These are phyloP conservation scores for Sisor rabdophorus DNA, from an alignment of 2,113 vertebrate genomes.

Conservation along the genomic window DNA sequence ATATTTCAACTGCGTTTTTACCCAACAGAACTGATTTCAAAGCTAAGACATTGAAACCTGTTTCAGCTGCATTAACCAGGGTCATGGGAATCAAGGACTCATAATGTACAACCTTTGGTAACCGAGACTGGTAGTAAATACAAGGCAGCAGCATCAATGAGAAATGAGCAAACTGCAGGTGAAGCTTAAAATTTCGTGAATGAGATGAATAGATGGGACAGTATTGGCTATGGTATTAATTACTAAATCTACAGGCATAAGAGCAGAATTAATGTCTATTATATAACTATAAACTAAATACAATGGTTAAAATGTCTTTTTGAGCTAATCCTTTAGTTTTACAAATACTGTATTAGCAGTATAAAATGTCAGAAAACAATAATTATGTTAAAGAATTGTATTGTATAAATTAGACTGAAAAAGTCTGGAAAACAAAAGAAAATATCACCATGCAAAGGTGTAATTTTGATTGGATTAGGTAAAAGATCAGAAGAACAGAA, in stretches of 20 bases:
- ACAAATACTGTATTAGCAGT: neutral
- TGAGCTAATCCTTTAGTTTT: neutral
- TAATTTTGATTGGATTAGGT: neutral
- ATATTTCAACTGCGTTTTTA: neutral
- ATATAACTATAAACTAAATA: neutral
- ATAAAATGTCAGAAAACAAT: neutral
- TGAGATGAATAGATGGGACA: constrained; percentile 24
- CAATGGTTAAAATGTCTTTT: neutral
- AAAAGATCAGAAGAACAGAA: neutral
- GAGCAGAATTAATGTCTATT: neutral
- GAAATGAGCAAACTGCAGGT: constrained; percentile 41
- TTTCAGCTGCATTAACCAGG: neutral
- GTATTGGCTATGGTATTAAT: neutral
- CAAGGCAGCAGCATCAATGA: constrained; percentile 27
- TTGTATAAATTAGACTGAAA: neutral
- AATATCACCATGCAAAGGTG: constrained; percentile 4
- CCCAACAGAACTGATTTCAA: no score
- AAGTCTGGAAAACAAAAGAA: neutral
- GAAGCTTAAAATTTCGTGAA: constrained; percentile 1
- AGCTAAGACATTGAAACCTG: neutral
- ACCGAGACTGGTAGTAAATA: constrained; percentile 6
- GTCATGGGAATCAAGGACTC: neutral
- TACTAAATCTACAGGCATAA: neutral
- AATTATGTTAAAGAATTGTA: neutral
- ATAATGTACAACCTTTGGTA: constrained; percentile 8